Conservation (phyloP, 2,113 vertebrate genomes). For the Halcyon senegalensis region DNA sequence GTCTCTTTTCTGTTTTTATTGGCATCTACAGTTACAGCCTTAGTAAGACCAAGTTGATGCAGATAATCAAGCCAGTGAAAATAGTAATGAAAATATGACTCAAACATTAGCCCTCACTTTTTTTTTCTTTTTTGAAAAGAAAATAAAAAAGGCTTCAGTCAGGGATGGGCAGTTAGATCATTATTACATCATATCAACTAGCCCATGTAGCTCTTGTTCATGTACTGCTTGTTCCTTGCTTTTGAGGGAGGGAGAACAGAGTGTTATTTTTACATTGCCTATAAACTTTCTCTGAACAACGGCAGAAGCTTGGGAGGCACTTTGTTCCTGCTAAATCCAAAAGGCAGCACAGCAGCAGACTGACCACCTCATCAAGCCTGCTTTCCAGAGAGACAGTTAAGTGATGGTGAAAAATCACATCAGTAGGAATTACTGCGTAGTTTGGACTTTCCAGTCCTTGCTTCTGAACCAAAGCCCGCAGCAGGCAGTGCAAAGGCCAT, state of each 20-base stretch:
- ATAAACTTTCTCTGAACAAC: neutral
- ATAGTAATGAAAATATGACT: neutral
- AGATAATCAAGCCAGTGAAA: constrained; percentile 5
- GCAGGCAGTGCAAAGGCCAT: neutral
- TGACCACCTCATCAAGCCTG: neutral
- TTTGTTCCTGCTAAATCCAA: neutral
- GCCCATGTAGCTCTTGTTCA: neutral
- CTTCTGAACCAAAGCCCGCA: neutral
- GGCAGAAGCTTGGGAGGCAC: neutral
- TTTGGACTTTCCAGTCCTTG: neutral
- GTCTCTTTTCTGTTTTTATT: neutral
- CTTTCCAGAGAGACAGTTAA: constrained; percentile 10
- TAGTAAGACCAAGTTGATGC: neutral
- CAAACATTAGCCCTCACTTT: neutral
- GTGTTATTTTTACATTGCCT: neutral
- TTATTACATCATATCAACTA: neutral
- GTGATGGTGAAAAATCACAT: constrained; percentile 15
- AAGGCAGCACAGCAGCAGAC: neutral
- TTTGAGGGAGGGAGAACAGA: neutral
- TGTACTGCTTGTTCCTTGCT: neutral
- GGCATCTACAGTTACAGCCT: neutral
- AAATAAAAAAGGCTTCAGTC: neutral
- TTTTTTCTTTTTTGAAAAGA: neutral
- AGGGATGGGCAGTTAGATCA: neutral
- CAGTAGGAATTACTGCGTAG: neutral